Evolutionary conservation across 53 echinoderm and acorn worm genomes (phyloP), one percentile per base, ranked within the genome.

Genomic region (Echinarachnius parma): DNA sequence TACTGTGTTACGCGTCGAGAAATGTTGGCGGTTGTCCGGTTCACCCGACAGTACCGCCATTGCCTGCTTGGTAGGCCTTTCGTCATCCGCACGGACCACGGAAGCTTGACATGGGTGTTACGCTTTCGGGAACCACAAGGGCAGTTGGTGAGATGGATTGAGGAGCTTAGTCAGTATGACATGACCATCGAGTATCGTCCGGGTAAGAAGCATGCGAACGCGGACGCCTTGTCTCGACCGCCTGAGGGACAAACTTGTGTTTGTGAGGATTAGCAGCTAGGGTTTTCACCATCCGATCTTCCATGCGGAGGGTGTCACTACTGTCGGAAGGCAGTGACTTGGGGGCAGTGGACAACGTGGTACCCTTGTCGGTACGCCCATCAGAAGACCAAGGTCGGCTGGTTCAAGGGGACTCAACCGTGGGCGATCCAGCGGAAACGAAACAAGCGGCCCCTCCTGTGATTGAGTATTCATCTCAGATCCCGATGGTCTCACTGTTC

Each of bases 1-100:
- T 86, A 80, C 39, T 80, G 86, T 29, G 75, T 75, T 0, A 86
- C 86, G n/a, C 18, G 86, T 9, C 52, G 49, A 2, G 80, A 86
- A 34, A 19, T 86, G 37, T 36, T 86, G 19, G 86, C 86, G 0
- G 61, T 81, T 2, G 82, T 81, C 1, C 48, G 26, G 26, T 75
- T 81, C 18, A 70, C 59, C 19, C 50, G 50, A 1, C 75, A 81
- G 46, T 81, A 78, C 30, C 42, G 77, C 1, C 83, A 83, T 42
- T 83, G 65, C 44, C 59, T 83, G 3, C 52, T 83, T 7, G 77
- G 83, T 10, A 76, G 46, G 31, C 83, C 35, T 9, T 77, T 83
- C 20, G 55, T 24, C 9, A 55, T 83, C 14, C 4, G 77, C 18
- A 76, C 83, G 2, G 83, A 77, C 47, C 83, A 83, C 23, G 49